A percentile compares a stretch with the other conserved stretches of the same genome.
Conservation (phyloP, 2,888 invertebrate genomes). For the Eupithecia subumbrata region DNA sequence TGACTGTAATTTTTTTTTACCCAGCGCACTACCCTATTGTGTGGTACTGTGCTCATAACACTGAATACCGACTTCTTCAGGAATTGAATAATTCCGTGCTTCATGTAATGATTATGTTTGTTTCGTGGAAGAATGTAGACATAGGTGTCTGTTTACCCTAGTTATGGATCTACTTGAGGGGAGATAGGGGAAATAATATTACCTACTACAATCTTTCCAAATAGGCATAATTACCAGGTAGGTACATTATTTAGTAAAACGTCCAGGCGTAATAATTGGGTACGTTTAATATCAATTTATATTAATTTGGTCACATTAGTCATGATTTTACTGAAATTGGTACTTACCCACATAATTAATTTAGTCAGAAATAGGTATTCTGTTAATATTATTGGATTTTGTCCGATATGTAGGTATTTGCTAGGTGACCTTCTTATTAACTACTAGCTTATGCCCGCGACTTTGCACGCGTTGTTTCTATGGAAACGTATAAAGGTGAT, state of each 20-base stretch:
- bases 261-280: background rate
- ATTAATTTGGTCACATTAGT: background rate
- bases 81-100: slow-evolving; percentile 30
- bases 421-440: background rate
- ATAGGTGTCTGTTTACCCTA: background rate
- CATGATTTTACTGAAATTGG: background rate
- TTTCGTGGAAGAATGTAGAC: background rate
- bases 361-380: background rate
- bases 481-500: no score
- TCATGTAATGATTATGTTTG: slow-evolving; percentile 11
- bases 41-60: slow-evolving; percentile 18
- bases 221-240: background rate
- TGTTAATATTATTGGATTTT: background rate
- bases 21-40: background rate
- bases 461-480: no score
- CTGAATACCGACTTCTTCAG: slow-evolving; percentile 14
- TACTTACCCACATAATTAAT: background rate
- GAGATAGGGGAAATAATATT: background rate
- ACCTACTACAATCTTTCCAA: background rate
- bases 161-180: background rate
- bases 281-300: background rate
- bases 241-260: background rate
- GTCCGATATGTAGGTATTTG: background rate
- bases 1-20: no score
- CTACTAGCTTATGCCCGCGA: no score